Base-by-base conservation (phyloP, 2,113 vertebrate genomes). In the Aphyosemion australe region DNA sequence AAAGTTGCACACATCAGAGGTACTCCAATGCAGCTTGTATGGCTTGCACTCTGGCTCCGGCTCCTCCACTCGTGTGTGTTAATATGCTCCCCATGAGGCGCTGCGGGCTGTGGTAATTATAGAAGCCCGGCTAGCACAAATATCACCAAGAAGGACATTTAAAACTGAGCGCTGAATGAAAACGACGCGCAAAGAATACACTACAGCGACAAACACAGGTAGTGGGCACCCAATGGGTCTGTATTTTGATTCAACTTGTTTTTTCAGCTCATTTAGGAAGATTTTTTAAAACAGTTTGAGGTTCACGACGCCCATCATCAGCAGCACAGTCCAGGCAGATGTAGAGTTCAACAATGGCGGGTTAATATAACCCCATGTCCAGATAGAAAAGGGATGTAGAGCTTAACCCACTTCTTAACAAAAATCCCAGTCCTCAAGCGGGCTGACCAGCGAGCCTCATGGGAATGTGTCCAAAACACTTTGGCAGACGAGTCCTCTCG, bases 71-170 rank as follows among this genome's bases (percentile, higher is more conserved):
- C 89, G 78, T 92, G 89, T 91, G 88, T 86, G 80, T 88, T 91
- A 89, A 92, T 88, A 78, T 75, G 80, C 82, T 90, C 73, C 79
- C 87, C 90, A 91, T 90, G 90, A 89, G 84, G 75, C 20, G 82
- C 92, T 90, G 83, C 83, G 85, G 90, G 91, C 88, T 67, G 80
- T 72, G 80, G 80, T 91, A 92, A 89, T 92, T 92, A 92, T 91
- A 92, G 91, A 82, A 83, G 60, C 78, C 65, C 68, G 41, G 79
- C 83, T 68, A 64, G 85, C 79, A 79, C 61, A 86, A 61, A 71
- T 83, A 84, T 81, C 81, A 76, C 74, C 26, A 74, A 65, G 66
- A 68, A 72, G 74, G 59, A 64, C 75, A 76, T 72, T 84, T 65
- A 85, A 83, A 89, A 72, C 53, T 61, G 50, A 32, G 9, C 5